Conservation (phyloP, 2,888 invertebrate species). For the Coleophora deauratella region DNA sequence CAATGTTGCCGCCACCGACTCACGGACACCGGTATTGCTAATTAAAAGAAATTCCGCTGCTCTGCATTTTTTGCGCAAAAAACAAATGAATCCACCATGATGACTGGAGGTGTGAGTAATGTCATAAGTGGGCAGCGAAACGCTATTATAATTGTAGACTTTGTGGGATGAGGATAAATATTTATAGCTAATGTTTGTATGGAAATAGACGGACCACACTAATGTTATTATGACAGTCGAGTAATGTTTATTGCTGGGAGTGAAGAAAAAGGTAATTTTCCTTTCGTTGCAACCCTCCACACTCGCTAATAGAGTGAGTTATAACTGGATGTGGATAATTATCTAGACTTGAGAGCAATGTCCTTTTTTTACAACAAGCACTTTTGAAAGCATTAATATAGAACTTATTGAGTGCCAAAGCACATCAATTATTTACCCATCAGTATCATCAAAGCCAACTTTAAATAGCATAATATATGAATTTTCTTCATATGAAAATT, state of each 20-base stretch:
- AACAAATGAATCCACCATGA: constrained; percentile 43
- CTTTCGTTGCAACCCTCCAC: not conserved
- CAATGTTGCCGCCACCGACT: constrained; percentile 32
- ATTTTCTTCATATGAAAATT: too few relatives aligned
- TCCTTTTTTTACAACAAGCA: too few relatives aligned
- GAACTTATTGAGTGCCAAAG: too few relatives aligned
- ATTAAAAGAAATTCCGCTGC: constrained; percentile 57
- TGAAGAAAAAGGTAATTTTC: constrained; percentile 5
- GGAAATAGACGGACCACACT: constrained; percentile 27
- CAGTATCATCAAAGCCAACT: too few relatives aligned
- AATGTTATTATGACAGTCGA: constrained; percentile 21
- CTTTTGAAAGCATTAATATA: too few relatives aligned
- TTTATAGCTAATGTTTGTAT: constrained; percentile 32
- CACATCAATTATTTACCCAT: too few relatives aligned
- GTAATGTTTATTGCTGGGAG: constrained; percentile 25
- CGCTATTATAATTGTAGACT: constrained; percentile 50
- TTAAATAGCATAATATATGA: too few relatives aligned
- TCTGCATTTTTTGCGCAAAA: constrained; percentile 47
- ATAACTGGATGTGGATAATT: not conserved
- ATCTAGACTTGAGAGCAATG: not conserved
- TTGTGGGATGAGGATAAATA: constrained; percentile 38
- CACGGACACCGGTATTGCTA: constrained; percentile 41
- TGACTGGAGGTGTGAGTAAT: constrained; percentile 58
- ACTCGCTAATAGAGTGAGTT: constrained; percentile 7
- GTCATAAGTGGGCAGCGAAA: constrained; percentile 50